phyloP scores from a whole-genome alignment of 2,113 vertebrate genomes.

The Piliocolobus tephrosceles region DNA sequence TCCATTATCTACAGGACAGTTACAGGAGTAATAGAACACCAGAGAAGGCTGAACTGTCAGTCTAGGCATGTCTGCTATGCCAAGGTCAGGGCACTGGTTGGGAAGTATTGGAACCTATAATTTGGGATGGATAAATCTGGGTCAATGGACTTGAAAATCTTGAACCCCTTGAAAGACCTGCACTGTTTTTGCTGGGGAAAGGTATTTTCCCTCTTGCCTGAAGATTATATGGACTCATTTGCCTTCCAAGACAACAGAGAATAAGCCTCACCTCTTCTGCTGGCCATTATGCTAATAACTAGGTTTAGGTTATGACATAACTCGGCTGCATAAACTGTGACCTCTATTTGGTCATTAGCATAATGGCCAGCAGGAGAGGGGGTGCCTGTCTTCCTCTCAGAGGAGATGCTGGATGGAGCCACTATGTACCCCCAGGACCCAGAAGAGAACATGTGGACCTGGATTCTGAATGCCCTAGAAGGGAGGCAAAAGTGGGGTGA shows the following conservation, averaged over 20 bases:
- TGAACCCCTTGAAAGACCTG: neutral
- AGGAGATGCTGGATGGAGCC: neutral
- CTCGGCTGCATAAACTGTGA: neutral
- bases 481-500: neutral
- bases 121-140: neutral
- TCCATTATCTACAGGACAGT: neutral
- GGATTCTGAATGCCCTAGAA: neutral
- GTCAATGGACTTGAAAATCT: neutral
- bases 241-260: neutral
- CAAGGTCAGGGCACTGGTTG: neutral
- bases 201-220: neutral
- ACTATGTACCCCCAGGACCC: too few relatives aligned
- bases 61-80: neutral
- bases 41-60: neutral
- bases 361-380: neutral
- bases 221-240: neutral
- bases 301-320: neutral
- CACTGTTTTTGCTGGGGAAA: neutral
- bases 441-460: neutral
- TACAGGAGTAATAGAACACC: neutral
- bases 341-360: neutral
- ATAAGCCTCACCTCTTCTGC: neutral
- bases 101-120: neutral
- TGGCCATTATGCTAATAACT: neutral
- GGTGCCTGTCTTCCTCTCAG: neutral